phyloP scores from a whole-genome alignment of 2,797 vertebrate genomes.

The Ciconia nigra region DNA sequence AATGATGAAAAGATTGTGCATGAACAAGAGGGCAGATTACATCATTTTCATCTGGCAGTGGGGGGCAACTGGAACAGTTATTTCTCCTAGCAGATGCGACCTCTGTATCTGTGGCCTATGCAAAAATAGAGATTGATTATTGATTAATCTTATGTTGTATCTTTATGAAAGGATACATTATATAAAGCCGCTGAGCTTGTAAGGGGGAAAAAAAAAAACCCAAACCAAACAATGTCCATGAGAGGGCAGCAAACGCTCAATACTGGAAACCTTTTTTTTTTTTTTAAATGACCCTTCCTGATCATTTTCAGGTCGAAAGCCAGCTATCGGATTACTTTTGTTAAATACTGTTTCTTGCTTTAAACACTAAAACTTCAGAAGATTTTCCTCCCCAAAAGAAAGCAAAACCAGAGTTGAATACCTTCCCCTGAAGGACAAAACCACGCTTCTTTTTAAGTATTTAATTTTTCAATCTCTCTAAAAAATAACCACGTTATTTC shows the following conservation, averaged over 20 bases:
- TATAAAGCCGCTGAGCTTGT: rapidly evolving
- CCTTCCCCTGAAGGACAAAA: rapidly evolving
- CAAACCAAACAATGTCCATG: rapidly evolving
- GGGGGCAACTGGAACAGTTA: not conserved
- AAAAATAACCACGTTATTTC: rapidly evolving
- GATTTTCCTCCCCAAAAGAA: rapidly evolving
- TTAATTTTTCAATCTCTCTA: rapidly evolving
- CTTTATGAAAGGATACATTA: not conserved
- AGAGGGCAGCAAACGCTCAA: not conserved
- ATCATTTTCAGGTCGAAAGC: rapidly evolving
- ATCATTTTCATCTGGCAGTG: not conserved
- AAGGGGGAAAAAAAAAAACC: no score
- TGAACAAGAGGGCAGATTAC: not conserved
- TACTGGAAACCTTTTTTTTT: not conserved
- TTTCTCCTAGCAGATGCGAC: not conserved
- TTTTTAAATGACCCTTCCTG: not conserved
- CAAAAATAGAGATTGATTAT: rapidly evolving
- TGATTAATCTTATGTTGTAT: not conserved
- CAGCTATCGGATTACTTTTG: rapidly evolving
- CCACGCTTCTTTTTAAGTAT: rapidly evolving
- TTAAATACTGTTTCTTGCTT: not conserved
- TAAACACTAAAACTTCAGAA: not conserved
- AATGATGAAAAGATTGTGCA: not conserved
- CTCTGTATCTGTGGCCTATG: not conserved
- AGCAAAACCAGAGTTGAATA: rapidly evolving